phyloP scores from a whole-genome alignment of 1,140 invertebrate genomes.

The Euborellia annulipes region DNA sequence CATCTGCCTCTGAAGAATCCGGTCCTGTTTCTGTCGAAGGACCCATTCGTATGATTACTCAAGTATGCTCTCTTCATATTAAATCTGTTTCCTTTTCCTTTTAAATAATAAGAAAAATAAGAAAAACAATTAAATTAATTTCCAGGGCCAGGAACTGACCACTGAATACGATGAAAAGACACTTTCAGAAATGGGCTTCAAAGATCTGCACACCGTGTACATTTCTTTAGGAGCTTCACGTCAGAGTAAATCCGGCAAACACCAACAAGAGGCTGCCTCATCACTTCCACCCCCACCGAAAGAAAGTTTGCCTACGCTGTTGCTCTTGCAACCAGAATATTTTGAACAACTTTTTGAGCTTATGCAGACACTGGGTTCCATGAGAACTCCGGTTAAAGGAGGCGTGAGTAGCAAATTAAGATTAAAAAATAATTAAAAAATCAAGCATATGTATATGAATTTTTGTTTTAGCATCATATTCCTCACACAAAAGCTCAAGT shows the following conservation, averaged over 20 bases:
- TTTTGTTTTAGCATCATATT: conserved; percentile 44
- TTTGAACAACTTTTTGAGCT: conserved; percentile 80
- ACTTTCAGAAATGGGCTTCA: conserved; percentile 76
- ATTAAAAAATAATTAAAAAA: conserved; percentile 1
- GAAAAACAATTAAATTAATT: no score
- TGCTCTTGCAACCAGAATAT: conserved; percentile 68
- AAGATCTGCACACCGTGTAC: conserved; percentile 64
- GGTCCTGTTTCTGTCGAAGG: conserved; percentile 40
- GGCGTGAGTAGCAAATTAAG: conserved; percentile 41
- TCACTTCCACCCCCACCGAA: conserved; percentile 61
- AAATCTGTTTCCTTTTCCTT: no score
- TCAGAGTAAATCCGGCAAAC: conserved; percentile 47
- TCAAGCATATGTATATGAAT: neutral
- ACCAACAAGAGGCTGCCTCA: conserved; percentile 55
- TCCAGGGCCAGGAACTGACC: conserved; percentile 73
- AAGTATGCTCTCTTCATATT: no score
- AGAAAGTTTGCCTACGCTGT: conserved; percentile 65
- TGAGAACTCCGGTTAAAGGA: conserved; percentile 54
- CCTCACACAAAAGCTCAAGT: conserved; percentile 81
- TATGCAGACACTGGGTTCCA: conserved; percentile 73
- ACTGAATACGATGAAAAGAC: conserved; percentile 88
- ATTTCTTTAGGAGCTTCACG: conserved; percentile 69
- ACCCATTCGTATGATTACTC: conserved; percentile 78
- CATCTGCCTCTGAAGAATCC: no score
- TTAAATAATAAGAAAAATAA: no score